Percentiles rank a stretch among this genome's conserved stretches.
Evolutionary conservation across 2,797 vertebrate species (phyloP).

Genomic region (Gambusia yucatana): DNA sequence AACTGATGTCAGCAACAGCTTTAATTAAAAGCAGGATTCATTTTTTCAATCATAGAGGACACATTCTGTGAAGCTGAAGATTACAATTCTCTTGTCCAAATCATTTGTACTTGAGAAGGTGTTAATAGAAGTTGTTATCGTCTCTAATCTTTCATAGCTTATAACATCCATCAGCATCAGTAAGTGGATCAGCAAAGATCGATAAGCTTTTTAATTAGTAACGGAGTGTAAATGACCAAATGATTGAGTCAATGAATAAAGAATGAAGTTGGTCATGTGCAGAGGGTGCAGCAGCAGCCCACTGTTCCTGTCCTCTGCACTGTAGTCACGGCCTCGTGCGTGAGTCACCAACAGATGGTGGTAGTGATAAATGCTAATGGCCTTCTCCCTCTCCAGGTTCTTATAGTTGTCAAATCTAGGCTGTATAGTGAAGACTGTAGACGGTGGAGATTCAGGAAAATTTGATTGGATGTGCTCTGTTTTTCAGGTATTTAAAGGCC

Average conservation of each 20-base stretch:
- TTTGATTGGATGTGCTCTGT: neutral
- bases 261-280: slow-evolving; percentile 31
- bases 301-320: slow-evolving; percentile 15
- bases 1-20: neutral
- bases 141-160: neutral
- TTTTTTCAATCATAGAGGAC: neutral
- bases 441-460: neutral
- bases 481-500: neutral
- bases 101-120: neutral
- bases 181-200: slow-evolving; percentile 14
- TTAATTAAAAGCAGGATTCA: neutral
- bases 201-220: slow-evolving; percentile 50
- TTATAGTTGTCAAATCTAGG: neutral
- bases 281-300: slow-evolving; percentile 32
- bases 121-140: neutral
- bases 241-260: slow-evolving; percentile 54
- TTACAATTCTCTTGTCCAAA: neutral
- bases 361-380: slow-evolving; percentile 48
- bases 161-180: neutral
- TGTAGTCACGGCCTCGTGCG: slow-evolving; percentile 38
- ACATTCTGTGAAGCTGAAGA: neutral
- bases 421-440: slow-evolving; percentile 3
- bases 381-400: slow-evolving; percentile 15
- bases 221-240: slow-evolving; percentile 44
- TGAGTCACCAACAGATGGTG: slow-evolving; percentile 61